phyloP scores from a whole-genome alignment of 2,113 vertebrate species.

The Willisornis vidua region DNA sequence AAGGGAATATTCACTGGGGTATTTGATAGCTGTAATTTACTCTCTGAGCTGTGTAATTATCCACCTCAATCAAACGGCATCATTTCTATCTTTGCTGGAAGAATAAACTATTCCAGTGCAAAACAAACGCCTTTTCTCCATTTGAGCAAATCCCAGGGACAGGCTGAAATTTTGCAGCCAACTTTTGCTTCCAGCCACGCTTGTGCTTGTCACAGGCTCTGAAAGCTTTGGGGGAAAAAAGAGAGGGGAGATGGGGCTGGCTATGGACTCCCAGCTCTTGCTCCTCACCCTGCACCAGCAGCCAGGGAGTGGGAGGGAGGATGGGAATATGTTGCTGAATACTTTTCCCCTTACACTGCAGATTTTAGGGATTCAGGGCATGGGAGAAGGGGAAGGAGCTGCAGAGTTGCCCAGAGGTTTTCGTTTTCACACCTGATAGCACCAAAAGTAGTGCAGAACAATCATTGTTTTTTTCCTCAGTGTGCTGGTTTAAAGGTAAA shows the following conservation, averaged over 20 bases:
- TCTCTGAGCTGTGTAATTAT: conserved; percentile 57
- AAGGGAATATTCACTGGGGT: conserved; percentile 49
- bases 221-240: not conserved
- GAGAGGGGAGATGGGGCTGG: not conserved
- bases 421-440: not conserved
- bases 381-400: not conserved
- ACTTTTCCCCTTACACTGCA: not conserved
- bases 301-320: not conserved
- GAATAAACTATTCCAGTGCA: conserved; percentile 27
- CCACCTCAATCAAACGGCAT: conserved; percentile 48
- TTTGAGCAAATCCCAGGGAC: not conserved
- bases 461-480: no score
- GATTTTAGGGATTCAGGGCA: not conserved
- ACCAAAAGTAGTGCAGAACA: not conserved
- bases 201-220: fast-evolving
- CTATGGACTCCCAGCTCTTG: not conserved
- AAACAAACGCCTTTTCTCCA: not conserved
- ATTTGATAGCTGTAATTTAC: conserved; percentile 65
- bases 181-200: not conserved
- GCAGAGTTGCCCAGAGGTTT: not conserved
- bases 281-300: not conserved
- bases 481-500: no score
- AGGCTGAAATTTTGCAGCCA: not conserved
- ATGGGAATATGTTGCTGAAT: no score
- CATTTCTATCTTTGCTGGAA: not conserved